Percentiles rank a stretch among this genome's conserved stretches.
Evolutionary conservation across 2,888 invertebrate genomes (phyloP).

Genomic region (Hermaeophaga mercurialis): DNA sequence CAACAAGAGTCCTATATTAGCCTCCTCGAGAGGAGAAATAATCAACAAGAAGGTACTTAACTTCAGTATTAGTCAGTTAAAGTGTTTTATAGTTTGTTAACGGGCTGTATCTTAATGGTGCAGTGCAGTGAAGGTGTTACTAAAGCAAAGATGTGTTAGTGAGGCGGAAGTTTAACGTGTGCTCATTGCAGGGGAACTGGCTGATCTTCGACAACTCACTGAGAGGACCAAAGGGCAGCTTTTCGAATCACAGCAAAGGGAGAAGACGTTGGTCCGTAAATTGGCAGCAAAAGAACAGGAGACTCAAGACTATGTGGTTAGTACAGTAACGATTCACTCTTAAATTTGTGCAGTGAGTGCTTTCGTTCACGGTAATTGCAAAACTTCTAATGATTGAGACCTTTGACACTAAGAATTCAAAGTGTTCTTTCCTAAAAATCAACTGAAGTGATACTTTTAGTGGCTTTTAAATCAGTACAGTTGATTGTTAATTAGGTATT

Average conservation of each 20-base stretch:
- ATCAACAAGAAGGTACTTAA: conserved; percentile 77
- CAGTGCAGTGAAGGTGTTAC: conserved; percentile 45
- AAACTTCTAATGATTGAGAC: conserved; percentile 21
- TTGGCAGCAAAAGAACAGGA: conserved; percentile 96
- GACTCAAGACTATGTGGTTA: conserved; percentile 93
- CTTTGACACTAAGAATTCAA: conserved; percentile 22
- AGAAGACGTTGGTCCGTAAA: conserved; percentile 89
- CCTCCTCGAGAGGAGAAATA: conserved; percentile 73
- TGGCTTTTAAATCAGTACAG: conserved; percentile 16
- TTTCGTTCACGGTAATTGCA: conserved; percentile 24
- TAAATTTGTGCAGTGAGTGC: conserved; percentile 44
- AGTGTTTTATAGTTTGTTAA: conserved; percentile 35
- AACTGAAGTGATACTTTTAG: conserved; percentile 20
- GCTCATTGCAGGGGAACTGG: conserved; percentile 68
- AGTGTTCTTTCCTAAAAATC: conserved; percentile 18
- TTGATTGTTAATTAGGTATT: conserved; percentile 14
- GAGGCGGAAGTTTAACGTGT: conserved; percentile 41
- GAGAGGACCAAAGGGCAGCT: conserved; percentile 81
- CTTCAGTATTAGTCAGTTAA: conserved; percentile 51
- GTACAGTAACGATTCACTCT: conserved; percentile 54
- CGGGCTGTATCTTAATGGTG: conserved; percentile 43
- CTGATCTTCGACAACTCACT: conserved; percentile 76
- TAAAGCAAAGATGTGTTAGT: conserved; percentile 35
- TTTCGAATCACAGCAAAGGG: conserved; percentile 85
- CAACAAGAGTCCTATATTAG: conserved; percentile 79